Base-by-base conservation (phyloP, 2,797 vertebrate genomes). In the Buceros bicornis region DNA sequence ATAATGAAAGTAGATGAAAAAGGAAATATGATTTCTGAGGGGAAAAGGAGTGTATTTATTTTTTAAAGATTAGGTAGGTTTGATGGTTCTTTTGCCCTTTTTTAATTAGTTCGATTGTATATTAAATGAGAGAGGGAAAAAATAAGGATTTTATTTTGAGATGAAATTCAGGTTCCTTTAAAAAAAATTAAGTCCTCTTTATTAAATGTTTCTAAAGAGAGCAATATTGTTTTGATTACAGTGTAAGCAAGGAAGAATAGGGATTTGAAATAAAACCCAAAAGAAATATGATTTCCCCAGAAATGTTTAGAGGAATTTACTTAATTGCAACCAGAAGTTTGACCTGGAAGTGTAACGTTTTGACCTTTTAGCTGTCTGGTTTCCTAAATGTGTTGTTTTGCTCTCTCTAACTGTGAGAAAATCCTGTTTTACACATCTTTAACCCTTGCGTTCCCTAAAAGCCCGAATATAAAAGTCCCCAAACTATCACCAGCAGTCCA, bases 321-420 rank as follows among this genome's bases (percentile, higher is more conserved):
- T 98, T 98, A 98, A 98, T 98, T 98, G 96, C 97, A 98, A 98
- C 97, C 98, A 98, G 98, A 98, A 98, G 97, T 97, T 90, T 98
- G 98, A 98, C 98, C 98, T 98, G 98, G 98, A 98, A 98, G 98
- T 98, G 97, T 98, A 98, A 97, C 3, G 96, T 96, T 98, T 98
- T 98, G 98, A 98, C 98, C 98, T 94, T 85, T 76, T 95, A 97
- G 96, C 97, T 97, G 97, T 97, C 97, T 97, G 96, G 97, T 98
- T 98, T 98, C 98, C 98, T 97, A 97, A 97, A 97, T 97, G 97
- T 95, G 88, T 96, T 98, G 92, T 97, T 98, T 97, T 97, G 86
- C 95, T 97, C 96, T 97, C 92, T 82, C 72, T 93, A 96, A 97
- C 97, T 98, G 98, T 98, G 98, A 98, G 98, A 98, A 98, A 98